phyloP scores from a whole-genome alignment of 2,888 invertebrate genomes.

The Parelbella ahira region DNA sequence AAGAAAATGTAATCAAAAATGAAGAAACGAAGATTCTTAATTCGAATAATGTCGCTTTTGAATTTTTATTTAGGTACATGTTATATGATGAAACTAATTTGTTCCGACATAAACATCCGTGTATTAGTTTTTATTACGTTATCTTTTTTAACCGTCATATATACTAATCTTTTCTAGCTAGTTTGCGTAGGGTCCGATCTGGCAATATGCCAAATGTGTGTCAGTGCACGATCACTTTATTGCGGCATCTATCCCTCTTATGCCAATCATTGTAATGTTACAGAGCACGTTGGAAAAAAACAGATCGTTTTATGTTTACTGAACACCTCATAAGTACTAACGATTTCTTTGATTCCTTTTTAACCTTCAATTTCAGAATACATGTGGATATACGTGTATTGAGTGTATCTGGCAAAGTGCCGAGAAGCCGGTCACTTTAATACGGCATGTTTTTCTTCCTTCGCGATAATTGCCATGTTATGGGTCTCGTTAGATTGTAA shows the following conservation, averaged over 20 bases:
- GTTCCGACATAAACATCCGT: too few species aligned
- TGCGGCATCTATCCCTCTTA: constrained; percentile 43
- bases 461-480: constrained; percentile 38
- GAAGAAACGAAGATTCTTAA: too few species aligned
- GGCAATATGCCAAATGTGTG: constrained; percentile 44
- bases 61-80: too few species aligned
- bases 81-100: too few species aligned
- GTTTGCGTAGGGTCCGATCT: constrained; percentile 26
- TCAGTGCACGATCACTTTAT: constrained; percentile 46
- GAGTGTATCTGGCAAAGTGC: constrained; percentile 44
- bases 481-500: constrained; percentile 15
- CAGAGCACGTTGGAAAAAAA: constrained; percentile 16
- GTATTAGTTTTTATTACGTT: too few species aligned
- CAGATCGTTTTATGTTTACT: constrained; percentile 1
- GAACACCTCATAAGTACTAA: neutral
- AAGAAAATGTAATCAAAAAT: too few species aligned
- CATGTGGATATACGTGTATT: neutral
- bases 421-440: constrained; percentile 48
- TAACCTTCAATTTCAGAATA: too few species aligned
- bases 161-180: constrained; percentile 5
- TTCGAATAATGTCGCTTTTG: too few species aligned
- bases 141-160: neutral
- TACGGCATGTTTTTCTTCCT: constrained; percentile 43
- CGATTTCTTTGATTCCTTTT: too few species aligned
- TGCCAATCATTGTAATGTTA: constrained; percentile 38